Evolutionary conservation across 2,797 vertebrate species (phyloP).

Genomic region (Antrozous pallidus): DNA sequence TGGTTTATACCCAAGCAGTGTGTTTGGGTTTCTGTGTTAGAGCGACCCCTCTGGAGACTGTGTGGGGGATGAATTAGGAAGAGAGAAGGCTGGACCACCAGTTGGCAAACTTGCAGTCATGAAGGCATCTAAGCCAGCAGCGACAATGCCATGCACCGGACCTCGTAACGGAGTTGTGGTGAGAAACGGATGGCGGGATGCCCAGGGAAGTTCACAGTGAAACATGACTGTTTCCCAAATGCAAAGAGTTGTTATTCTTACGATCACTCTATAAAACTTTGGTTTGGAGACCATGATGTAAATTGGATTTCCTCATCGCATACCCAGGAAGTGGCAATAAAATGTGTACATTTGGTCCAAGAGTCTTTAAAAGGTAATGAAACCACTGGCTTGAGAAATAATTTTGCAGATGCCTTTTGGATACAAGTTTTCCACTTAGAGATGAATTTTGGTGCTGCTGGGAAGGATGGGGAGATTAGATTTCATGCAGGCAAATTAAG

Average conservation of each 20-base stretch:
- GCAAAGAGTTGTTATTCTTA: background rate
- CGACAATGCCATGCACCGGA: background rate
- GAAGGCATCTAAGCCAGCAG: background rate
- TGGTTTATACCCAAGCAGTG: background rate
- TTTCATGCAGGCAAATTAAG: background rate
- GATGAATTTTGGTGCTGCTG: background rate
- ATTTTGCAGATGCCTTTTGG: conserved; percentile 44
- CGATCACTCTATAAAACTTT: background rate
- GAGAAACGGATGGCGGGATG: background rate
- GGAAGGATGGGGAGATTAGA: background rate
- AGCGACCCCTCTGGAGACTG: background rate
- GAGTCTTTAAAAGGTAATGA: conserved; percentile 6
- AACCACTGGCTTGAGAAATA: conserved; percentile 38
- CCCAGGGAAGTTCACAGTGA: background rate
- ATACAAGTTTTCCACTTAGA: background rate
- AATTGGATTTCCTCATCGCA: background rate
- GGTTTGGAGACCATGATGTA: background rate
- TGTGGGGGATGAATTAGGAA: background rate
- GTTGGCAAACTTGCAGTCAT: background rate
- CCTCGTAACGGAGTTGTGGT: accelerated
- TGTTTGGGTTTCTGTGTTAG: background rate
- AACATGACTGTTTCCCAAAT: background rate
- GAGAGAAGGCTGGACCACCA: background rate
- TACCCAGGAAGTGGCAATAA: background rate
- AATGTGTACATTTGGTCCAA: background rate